Percentiles rank a stretch among this genome's conserved stretches.
Conservation (phyloP, 2,113 vertebrate genomes). For the Myrmecobius fasciatus region DNA sequence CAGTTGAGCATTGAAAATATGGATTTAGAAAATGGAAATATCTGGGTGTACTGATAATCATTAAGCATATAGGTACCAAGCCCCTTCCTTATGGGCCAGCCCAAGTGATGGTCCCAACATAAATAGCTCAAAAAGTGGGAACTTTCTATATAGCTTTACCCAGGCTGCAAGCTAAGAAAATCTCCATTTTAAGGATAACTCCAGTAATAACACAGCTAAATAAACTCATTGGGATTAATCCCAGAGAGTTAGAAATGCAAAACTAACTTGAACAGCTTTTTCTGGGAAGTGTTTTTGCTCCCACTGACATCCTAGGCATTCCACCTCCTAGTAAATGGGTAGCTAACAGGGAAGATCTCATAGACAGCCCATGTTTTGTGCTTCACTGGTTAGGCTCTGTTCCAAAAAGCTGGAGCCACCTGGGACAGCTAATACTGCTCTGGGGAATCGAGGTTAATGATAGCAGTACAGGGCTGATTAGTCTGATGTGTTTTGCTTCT, state of each 20-base stretch:
- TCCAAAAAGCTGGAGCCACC: background rate
- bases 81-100: background rate
- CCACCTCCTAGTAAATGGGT: background rate
- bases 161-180: background rate
- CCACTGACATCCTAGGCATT: background rate
- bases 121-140: background rate
- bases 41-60: background rate
- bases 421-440: background rate
- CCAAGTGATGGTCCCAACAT: background rate
- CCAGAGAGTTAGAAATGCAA: too few species aligned
- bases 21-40: background rate
- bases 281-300: background rate
- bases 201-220: background rate
- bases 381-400: background rate
- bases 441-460: constrained; percentile 17
- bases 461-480: background rate
- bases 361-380: background rate
- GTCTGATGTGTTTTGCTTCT: background rate
- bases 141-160: background rate
- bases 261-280: background rate
- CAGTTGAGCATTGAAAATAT: background rate
- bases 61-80: background rate
- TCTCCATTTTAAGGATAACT: background rate
- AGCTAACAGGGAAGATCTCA: background rate
- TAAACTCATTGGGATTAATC: background rate